These are phyloP conservation scores for Arrhopalites spinosus DNA, from an alignment of 2,888 invertebrate species.

Conservation along the genomic window DNA sequence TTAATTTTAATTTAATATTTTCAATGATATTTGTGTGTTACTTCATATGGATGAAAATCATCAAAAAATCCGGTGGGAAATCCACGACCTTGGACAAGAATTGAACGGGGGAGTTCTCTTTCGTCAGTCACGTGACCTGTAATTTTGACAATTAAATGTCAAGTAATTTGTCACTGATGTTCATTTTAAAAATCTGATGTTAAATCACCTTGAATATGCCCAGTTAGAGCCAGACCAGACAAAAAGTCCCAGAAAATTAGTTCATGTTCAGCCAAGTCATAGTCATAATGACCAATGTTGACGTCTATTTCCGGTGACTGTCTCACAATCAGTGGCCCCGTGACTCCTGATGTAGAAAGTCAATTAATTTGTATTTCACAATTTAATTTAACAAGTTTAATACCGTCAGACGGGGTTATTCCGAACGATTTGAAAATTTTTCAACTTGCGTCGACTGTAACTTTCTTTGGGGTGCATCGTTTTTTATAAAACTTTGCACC, in stretches of 20 bases:
- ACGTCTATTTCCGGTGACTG: slow-evolving; percentile 77
- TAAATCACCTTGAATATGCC: slow-evolving; percentile 60
- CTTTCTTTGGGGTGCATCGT: no score
- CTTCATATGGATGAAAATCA: slow-evolving; percentile 68
- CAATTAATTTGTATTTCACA: neutral
- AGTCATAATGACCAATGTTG: slow-evolving; percentile 69
- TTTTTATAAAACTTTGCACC: no score
- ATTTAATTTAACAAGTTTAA: neutral
- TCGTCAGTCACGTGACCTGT: neutral
- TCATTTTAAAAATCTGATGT: no score
- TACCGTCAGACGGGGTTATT: neutral
- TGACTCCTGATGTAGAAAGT: no score
- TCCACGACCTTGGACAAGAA: slow-evolving; percentile 86
- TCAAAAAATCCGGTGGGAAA: slow-evolving; percentile 62
- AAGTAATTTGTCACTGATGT: no score
- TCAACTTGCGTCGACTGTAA: no score
- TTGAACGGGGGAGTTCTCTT: slow-evolving; percentile 57
- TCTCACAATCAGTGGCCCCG: slow-evolving; percentile 73
- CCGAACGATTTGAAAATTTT: no score
- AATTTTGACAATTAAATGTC: no score
- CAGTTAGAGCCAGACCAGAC: slow-evolving; percentile 61
- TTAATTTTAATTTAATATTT: neutral
- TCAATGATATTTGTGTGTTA: neutral
- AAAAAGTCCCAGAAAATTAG: slow-evolving; percentile 77
- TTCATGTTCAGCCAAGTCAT: slow-evolving; percentile 75